These are phyloP conservation scores for Novumbra hubbsi DNA, from an alignment of 2,797 vertebrate genomes.

Conservation along the genomic window DNA sequence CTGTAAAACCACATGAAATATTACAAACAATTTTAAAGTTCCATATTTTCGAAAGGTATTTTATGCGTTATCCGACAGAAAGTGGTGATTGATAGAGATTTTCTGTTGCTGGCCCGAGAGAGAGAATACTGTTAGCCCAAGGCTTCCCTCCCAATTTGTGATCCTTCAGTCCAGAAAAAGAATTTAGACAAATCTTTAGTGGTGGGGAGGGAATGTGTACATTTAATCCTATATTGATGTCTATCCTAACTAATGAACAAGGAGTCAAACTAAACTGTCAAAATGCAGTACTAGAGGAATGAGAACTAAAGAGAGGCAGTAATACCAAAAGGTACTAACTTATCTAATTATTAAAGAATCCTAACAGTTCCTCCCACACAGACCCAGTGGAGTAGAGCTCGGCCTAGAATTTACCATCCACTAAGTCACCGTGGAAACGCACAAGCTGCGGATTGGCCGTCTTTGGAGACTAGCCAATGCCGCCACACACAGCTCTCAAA, in stretches of 20 bases:
- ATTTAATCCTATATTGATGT: background rate
- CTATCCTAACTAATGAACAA: background rate
- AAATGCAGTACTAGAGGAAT: background rate
- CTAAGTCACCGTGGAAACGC: background rate
- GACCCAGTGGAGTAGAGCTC: conserved; percentile 2
- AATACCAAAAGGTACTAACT: background rate
- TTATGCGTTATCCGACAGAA: no score
- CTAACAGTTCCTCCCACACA: background rate
- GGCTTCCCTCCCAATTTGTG: background rate
- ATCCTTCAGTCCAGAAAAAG: background rate
- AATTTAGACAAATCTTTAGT: background rate
- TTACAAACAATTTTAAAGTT: background rate
- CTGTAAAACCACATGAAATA: conserved; percentile 6
- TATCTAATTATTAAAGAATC: background rate
- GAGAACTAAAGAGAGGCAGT: background rate
- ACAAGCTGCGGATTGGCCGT: conserved; percentile 1
- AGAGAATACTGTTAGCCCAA: background rate
- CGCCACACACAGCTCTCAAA: background rate
- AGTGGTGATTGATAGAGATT: no score
- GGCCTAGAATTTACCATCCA: background rate
- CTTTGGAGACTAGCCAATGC: background rate
- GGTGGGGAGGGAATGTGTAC: background rate
- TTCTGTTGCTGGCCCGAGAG: no score
- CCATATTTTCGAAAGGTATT: no score
- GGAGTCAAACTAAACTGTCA: background rate